Evolutionary conservation across 1,140 invertebrate genomes (phyloP), one percentile per base, ranked within the genome.

Genomic region (Nephila pilipes): DNA sequence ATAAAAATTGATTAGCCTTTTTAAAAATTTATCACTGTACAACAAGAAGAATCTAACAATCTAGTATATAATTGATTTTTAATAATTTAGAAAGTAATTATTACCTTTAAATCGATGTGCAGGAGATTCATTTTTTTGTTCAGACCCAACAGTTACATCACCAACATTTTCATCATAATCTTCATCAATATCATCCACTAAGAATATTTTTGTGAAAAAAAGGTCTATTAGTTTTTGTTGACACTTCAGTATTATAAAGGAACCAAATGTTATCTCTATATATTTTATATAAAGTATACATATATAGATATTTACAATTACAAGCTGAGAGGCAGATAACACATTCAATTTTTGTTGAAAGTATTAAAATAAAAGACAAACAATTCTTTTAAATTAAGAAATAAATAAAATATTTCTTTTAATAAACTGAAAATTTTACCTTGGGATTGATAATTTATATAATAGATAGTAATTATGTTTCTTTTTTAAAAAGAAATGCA

Each of bases 141-240:
- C 91, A 60, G n/a, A 25, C 12, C 5, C 54, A 46, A 57, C n/a
- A 18, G 83, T 0, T 36, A 75, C 20, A 81, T 88, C 85, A 36
- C 79, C 20, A 22, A 38, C 20, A 83, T 32, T 93, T 65, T 94
- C 90, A 83, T 92, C 90, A 87, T 81, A 83, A 69, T 94, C 89
- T 58, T 94, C 94, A 93, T 94, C 94, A 93, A 90, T 93, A 36
- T 94, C 94, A 90, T 94, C 94, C 90, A 92, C 94, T 93, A 90
- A 32, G 83, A 88, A 83, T 16, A 58, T 54, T 25, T 46, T 58
- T n/a, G n/a, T n/a, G n/a, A 65, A 65, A 46, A 46, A 46, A 46
- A 46, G 6, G 6, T 10, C 12, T 46, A 10, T 46, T 10, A 46
- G 46, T 46, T 46, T 46, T 46, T 46, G 0, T 46, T 46, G 0